These are phyloP conservation scores for Procambarus virginalis DNA, from an alignment of 1,140 invertebrate species.

Conservation along the genomic window DNA sequence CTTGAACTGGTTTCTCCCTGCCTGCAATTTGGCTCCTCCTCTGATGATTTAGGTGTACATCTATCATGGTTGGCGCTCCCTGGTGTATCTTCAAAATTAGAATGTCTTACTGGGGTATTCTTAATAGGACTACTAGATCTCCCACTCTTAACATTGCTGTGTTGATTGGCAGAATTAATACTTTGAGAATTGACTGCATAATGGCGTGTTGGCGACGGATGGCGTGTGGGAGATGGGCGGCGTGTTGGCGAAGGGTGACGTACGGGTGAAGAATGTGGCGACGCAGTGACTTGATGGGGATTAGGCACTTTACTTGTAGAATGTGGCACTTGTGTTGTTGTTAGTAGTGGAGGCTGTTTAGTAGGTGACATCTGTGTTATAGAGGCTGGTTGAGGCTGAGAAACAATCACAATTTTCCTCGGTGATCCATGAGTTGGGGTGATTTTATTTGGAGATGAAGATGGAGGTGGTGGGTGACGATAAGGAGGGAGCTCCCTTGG, in stretches of 20 bases:
- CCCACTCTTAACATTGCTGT: conserved; percentile 11
- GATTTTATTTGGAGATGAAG: conserved; percentile 38
- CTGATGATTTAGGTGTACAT: background rate
- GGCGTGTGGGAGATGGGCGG: conserved; percentile 34
- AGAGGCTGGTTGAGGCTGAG: conserved; percentile 26
- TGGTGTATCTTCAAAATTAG: conserved; percentile 24
- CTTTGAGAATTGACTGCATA: background rate
- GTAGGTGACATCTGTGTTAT: conserved; percentile 34
- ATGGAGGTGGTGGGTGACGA: conserved; percentile 50
- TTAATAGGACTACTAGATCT: conserved; percentile 49
- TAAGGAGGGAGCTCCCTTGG: conserved; percentile 49
- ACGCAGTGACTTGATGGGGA: conserved; percentile 35
- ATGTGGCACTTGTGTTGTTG: conserved; percentile 47
- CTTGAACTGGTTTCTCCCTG: conserved; percentile 30
- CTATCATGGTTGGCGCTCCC: conserved; percentile 16
- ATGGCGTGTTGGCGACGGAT: conserved; percentile 42
- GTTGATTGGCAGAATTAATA: conserved; percentile 3
- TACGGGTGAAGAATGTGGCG: conserved; percentile 46
- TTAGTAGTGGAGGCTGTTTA: conserved; percentile 27
- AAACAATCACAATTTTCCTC: conserved; percentile 17
- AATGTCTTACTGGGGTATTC: conserved; percentile 14
- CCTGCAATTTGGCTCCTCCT: conserved; percentile 24
- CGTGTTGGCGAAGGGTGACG: conserved; percentile 53
- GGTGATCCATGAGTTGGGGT: conserved; percentile 49
- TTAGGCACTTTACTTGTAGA: conserved; percentile 45